These are phyloP conservation scores for Lordiphosa andalusiaca DNA, from an alignment of 2,888 invertebrate genomes.

Conservation along the genomic window DNA sequence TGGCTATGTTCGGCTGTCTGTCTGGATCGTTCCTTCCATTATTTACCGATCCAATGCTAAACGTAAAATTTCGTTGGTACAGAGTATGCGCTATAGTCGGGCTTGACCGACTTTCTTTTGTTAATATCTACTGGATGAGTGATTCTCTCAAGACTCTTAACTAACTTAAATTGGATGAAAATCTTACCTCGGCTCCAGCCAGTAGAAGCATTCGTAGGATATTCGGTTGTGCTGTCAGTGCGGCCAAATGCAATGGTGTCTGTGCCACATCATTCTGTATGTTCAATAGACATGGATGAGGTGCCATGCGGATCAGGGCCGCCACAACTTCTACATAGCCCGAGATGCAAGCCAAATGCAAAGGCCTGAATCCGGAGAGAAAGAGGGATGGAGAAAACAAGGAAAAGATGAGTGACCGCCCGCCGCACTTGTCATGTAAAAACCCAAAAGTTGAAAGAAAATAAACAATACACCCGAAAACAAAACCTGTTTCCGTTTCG, in stretches of 20 bases:
- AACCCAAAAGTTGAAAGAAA: slow-evolving; percentile 43
- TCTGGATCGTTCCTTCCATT: no score
- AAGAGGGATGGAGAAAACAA: no score
- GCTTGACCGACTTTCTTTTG: no score
- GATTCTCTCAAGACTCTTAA: no score
- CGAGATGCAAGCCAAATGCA: slow-evolving; percentile 92
- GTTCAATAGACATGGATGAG: slow-evolving; percentile 88
- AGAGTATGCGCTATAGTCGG: no score
- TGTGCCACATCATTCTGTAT: slow-evolving; percentile 89
- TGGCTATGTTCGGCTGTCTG: no score
- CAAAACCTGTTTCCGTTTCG: slow-evolving; percentile 55
- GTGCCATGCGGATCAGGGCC: slow-evolving; percentile 88
- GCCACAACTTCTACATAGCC: slow-evolving; percentile 87
- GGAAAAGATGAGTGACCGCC: slow-evolving; percentile 1
- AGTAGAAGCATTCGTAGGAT: slow-evolving; percentile 89
- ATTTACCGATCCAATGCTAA: no score
- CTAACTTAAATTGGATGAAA: background rate
- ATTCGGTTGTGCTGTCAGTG: slow-evolving; percentile 87
- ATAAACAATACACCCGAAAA: slow-evolving; percentile 20
- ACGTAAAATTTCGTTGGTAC: no score
- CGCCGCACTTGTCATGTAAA: slow-evolving; percentile 52
- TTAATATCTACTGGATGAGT: no score
- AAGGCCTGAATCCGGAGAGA: slow-evolving; percentile 82
- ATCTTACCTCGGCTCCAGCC: slow-evolving; percentile 86
- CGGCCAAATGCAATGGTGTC: slow-evolving; percentile 93